Evolutionary conservation across 2,113 vertebrate species (phyloP).

Genomic region (Ranitomeya imitator): DNA sequence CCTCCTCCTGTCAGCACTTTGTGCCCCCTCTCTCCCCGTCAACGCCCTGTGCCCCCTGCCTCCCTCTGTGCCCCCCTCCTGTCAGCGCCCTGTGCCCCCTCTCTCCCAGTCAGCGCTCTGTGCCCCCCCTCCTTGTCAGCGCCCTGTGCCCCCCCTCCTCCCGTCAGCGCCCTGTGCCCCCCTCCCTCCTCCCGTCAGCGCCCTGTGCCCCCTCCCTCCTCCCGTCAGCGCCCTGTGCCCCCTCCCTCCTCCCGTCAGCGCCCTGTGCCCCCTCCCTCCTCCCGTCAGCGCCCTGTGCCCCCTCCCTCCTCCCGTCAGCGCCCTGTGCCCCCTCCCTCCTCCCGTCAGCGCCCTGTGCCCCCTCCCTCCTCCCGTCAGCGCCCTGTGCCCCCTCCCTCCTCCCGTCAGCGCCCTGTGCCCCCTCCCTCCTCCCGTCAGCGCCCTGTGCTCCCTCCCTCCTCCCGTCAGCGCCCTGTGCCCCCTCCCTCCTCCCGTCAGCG

Average conservation of each 20-base stretch:
- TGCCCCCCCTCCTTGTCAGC: background rate
- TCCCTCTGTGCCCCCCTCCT: background rate
- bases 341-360: no score
- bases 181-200: background rate
- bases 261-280: background rate
- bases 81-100: background rate
- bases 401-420: background rate
- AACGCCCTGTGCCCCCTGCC: constrained; percentile 21
- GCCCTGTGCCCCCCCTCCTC: background rate
- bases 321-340: constrained; percentile 42
- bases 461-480: background rate
- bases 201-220: background rate
- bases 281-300: background rate
- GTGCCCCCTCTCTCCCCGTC: no score
- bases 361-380: no score
- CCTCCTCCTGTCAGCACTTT: no score
- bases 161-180: background rate
- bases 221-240: background rate
- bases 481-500: no score
- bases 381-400: background rate
- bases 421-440: background rate
- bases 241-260: background rate
- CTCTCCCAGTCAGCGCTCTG: background rate
- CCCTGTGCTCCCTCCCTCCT: background rate
- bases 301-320: background rate